phyloP scores from a whole-genome alignment of 2,113 vertebrate genomes.

The Amphiprion ocellaris region DNA sequence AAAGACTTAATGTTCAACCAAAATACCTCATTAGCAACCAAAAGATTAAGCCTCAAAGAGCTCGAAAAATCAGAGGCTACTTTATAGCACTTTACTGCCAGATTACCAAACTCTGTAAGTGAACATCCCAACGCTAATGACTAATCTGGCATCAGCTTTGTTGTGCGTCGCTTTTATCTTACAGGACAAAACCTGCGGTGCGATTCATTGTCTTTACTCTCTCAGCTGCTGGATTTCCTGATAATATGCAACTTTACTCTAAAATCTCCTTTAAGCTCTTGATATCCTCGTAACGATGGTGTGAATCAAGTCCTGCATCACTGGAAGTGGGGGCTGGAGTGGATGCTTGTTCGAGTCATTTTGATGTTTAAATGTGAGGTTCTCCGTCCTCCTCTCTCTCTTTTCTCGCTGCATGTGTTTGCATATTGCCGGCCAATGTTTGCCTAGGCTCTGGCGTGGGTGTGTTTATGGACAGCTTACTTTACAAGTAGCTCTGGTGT shows the following conservation, averaged over 20 bases:
- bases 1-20: slow-evolving; percentile 52
- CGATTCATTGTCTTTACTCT: not conserved
- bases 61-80: slow-evolving; percentile 62
- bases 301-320: slow-evolving; percentile 6
- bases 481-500: slow-evolving; percentile 60
- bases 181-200: slow-evolving; percentile 24
- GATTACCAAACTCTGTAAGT: slow-evolving; percentile 42
- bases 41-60: slow-evolving; percentile 72
- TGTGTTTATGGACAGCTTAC: slow-evolving; percentile 54
- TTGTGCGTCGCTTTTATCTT: slow-evolving; percentile 25
- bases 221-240: slow-evolving; percentile 21
- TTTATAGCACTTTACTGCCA: slow-evolving; percentile 43
- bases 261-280: slow-evolving; percentile 38
- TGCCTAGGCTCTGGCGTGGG: slow-evolving; percentile 42
- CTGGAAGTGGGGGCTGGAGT: not conserved
- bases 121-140: slow-evolving; percentile 19
- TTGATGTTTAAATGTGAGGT: not conserved
- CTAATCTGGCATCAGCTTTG: slow-evolving; percentile 43
- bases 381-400: not conserved
- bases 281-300: slow-evolving; percentile 20
- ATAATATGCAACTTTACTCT: slow-evolving; percentile 38
- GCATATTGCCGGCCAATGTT: slow-evolving; percentile 46
- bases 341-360: not conserved
- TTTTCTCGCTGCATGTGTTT: slow-evolving; percentile 30
- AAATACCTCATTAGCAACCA: slow-evolving; percentile 70